Base-by-base conservation (phyloP, 2,797 vertebrate genomes). In the Salarias fasciatus region DNA sequence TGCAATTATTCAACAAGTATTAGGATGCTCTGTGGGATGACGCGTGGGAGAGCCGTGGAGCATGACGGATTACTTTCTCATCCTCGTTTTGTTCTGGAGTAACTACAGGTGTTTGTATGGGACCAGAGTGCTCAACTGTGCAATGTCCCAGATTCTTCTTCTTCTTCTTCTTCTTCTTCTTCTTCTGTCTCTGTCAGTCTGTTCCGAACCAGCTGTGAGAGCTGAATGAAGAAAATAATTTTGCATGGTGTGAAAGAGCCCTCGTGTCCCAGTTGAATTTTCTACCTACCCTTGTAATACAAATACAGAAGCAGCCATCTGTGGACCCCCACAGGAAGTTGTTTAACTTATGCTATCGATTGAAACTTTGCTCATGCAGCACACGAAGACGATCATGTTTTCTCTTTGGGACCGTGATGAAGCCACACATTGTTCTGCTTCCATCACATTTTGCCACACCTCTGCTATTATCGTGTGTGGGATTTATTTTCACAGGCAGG, bases 151-250 rank as follows among this genome's bases (percentile, higher is more conserved):
- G 18, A 24, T 24, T 59, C 24, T 54, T 12, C 18, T 24, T 24
- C 18, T 3, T 24, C 18, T 24, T 15, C 11, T 69, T 24, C 49
- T 53, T 36, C 11, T 11, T 10, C 30, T 36, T 8, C 10, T 37
- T 37, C 12, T 5, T 43, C 41, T n/a, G 37, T 77, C 70, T 80
- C 59, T 55, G 72, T 77, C 75, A 38, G 51, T 51, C 67, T 74
- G 69, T 55, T 60, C 36, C 60, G 66, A 75, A 61, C 80, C 83
- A 83, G 63, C 61, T 69, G 62, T 28, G 56, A 63, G 76, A 87
- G 89, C 87, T 81, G 79, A 90, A 92, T 93, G 91, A 93, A 85
- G 89, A 92, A 86, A 77, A 55, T 49, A 2, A 48, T 29, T 54
- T 59, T 62, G 56, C 52, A 10, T 48, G 52, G 6, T 28, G 29